These are phyloP conservation scores for Drosophila colorata DNA, from an alignment of 2,888 invertebrate genomes.

Conservation along the genomic window DNA sequence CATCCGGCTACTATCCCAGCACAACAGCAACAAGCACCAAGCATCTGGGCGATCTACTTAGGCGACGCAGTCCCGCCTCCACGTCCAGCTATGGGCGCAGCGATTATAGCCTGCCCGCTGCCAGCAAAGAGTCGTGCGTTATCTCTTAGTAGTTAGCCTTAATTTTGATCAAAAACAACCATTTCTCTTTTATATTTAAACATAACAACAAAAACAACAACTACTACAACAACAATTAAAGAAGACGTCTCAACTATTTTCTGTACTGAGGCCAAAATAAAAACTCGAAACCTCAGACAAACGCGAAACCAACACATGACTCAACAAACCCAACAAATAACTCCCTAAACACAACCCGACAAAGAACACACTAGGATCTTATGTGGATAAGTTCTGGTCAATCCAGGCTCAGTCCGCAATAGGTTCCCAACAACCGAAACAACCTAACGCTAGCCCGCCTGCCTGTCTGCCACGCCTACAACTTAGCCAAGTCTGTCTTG, in stretches of 20 bases:
- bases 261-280: conserved; percentile 61
- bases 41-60: conserved; percentile 80
- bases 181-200: conserved; percentile 62
- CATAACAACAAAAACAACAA: conserved; percentile 33
- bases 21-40: conserved; percentile 51
- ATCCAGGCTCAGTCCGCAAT: conserved; percentile 9
- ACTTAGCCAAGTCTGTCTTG: conserved; percentile 37
- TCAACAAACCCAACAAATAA: conserved; percentile 21
- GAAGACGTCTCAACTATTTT: conserved; percentile 71
- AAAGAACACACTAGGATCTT: conserved; percentile 34
- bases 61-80: conserved; percentile 79
- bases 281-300: conserved; percentile 22
- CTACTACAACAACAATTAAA: conserved; percentile 25
- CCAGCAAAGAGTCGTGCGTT: conserved; percentile 84
- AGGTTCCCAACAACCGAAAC: conserved; percentile 28
- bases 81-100: conserved; percentile 46
- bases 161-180: conserved; percentile 48
- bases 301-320: conserved; percentile 59
- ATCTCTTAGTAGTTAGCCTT: conserved; percentile 74
- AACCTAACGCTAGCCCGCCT: conserved; percentile 56
- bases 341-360: conserved; percentile 16
- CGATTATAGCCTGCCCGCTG: conserved; percentile 67
- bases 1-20: conserved; percentile 51
- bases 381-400: conserved; percentile 3
- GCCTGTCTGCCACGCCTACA: conserved; percentile 63